Conservation (phyloP, 2,113 vertebrate species). For the Phaetusa simplex region DNA sequence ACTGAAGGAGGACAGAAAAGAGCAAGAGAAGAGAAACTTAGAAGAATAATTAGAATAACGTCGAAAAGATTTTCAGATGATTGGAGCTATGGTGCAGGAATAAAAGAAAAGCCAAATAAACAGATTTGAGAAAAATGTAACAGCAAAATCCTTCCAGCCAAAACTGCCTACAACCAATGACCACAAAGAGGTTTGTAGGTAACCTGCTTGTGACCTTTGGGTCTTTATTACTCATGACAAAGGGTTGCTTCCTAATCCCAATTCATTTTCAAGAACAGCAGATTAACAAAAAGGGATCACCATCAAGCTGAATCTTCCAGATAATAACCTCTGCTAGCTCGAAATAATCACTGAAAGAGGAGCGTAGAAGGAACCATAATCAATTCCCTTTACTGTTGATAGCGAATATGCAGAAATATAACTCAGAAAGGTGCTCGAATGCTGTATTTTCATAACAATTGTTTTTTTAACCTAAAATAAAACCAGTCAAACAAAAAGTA, state of each 20-base stretch:
- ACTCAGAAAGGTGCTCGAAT: not conserved
- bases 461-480: not conserved
- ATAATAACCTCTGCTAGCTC: not conserved
- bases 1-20: not conserved
- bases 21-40: not conserved
- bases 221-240: not conserved
- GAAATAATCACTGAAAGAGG: not conserved
- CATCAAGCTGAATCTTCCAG: not conserved
- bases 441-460: constrained; percentile 7
- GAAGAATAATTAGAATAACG: not conserved
- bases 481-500: not conserved
- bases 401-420: not conserved
- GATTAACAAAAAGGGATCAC: constrained; percentile 20
- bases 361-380: not conserved
- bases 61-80: not conserved
- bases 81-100: not conserved
- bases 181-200: not conserved
- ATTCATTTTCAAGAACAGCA: constrained; percentile 1
- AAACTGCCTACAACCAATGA: not conserved
- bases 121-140: not conserved
- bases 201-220: not conserved
- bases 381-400: not conserved
- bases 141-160: not conserved
- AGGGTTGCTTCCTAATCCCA: constrained; percentile 23
- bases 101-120: not conserved